phyloP scores from a whole-genome alignment of 2,113 vertebrate genomes.

The Micromys minutus region DNA sequence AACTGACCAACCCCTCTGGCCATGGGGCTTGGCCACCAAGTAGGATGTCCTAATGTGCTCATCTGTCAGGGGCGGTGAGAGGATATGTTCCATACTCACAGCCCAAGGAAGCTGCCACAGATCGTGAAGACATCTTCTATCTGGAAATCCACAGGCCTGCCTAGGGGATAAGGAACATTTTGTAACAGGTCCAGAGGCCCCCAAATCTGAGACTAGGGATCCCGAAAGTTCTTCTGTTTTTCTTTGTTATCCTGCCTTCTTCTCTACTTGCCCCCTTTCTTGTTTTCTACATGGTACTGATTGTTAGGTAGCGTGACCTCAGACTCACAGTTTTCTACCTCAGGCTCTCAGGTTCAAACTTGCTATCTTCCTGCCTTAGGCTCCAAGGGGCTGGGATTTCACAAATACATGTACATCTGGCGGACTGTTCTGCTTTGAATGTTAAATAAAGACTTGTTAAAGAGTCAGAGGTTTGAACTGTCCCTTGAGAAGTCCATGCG shows the following conservation, averaged over 20 bases:
- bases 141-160: not conserved
- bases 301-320: not conserved
- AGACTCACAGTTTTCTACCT: not conserved
- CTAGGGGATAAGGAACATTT: not conserved
- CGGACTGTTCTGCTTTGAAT: not conserved
- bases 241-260: not conserved
- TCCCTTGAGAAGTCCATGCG: not conserved
- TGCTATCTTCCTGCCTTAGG: not conserved
- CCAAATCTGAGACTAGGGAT: not conserved
- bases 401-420: not conserved
- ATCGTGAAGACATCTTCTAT: not conserved
- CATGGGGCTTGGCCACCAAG: fast-evolving
- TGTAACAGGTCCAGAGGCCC: not conserved
- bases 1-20: not conserved
- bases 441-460: not conserved
- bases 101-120: not conserved
- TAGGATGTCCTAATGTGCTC: not conserved
- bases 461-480: not conserved
- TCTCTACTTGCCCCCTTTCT: not conserved
- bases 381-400: not conserved
- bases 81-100: not conserved
- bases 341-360: not conserved
- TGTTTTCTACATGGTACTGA: not conserved
- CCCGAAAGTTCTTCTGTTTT: not conserved
- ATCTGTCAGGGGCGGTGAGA: not conserved